A percentile compares a stretch with the other conserved stretches of the same genome.
phyloP scores from a whole-genome alignment of 1,140 invertebrate genomes.

The Drosophila fuyamai region DNA sequence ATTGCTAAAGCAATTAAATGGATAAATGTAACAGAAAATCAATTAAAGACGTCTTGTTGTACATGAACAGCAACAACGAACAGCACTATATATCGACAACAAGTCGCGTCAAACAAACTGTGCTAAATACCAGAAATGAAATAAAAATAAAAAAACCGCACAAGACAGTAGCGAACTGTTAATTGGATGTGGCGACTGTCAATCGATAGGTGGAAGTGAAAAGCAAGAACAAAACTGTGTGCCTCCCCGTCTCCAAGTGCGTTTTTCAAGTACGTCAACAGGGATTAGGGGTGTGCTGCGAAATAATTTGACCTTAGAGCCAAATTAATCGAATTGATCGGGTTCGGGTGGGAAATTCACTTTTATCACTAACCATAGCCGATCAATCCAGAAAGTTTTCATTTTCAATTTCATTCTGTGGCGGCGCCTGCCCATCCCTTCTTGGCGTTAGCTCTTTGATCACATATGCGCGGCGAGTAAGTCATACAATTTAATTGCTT shows the following conservation, averaged over 20 bases:
- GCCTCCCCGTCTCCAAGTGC: neutral
- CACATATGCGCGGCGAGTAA: slow-evolving; percentile 47
- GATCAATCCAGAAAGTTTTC: neutral
- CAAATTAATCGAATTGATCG: slow-evolving; percentile 26
- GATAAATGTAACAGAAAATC: slow-evolving; percentile 55
- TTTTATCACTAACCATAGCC: neutral
- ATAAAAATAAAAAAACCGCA: slow-evolving; percentile 39
- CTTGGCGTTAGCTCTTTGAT: slow-evolving; percentile 15
- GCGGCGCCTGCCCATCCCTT: slow-evolving; percentile 24
- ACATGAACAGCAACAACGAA: slow-evolving; percentile 7
- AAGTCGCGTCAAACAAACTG: slow-evolving; percentile 36
- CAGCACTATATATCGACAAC: slow-evolving; percentile 20
- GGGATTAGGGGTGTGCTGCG: slow-evolving; percentile 30
- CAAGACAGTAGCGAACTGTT: slow-evolving; percentile 48
- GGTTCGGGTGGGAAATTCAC: slow-evolving; percentile 4
- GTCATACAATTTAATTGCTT: slow-evolving; percentile 61
- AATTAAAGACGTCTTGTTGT: slow-evolving; percentile 46
- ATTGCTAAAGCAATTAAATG: slow-evolving; percentile 31
- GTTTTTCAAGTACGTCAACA: slow-evolving; percentile 19
- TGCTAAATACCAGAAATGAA: slow-evolving; percentile 61
- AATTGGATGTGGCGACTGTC: slow-evolving; percentile 60
- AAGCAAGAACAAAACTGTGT: slow-evolving; percentile 5
- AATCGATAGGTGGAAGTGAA: slow-evolving; percentile 59
- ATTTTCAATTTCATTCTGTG: neutral
- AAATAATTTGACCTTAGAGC: slow-evolving; percentile 39